A percentile compares a stretch with the other conserved stretches of the same genome.
These are phyloP conservation scores for Meta bourneti DNA, from an alignment of 2,888 invertebrate species.

Conservation along the genomic window DNA sequence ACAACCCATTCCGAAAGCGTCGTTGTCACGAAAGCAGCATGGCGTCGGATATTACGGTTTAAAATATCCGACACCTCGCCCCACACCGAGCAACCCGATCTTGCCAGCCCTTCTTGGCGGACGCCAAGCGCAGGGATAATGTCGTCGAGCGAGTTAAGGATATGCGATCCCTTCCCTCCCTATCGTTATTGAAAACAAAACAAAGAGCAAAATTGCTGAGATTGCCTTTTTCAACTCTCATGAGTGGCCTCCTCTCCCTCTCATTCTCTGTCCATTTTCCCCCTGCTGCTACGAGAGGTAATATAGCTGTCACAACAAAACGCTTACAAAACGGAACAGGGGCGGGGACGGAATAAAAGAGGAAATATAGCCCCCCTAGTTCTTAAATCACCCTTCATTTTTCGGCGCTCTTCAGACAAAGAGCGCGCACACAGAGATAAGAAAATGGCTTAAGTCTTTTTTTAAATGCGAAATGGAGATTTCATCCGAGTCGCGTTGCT, in stretches of 20 bases:
- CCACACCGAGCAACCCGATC: neutral
- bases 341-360: neutral
- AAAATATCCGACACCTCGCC: neutral
- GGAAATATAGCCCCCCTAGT: conserved; percentile 16
- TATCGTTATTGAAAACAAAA: conserved; percentile 68
- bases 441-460: conserved; percentile 9
- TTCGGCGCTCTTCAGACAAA: neutral
- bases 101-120: conserved; percentile 16
- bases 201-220: conserved; percentile 67
- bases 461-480: neutral
- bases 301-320: conserved; percentile 74
- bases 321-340: conserved; percentile 70
- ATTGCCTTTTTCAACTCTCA: conserved; percentile 62
- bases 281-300: conserved; percentile 9
- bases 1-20: no score
- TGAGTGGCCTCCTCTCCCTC: conserved; percentile 21
- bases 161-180: conserved; percentile 31
- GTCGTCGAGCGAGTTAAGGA: conserved; percentile 21
- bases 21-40: no score
- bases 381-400: conserved; percentile 16
- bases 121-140: conserved; percentile 37
- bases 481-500: neutral
- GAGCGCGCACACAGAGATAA: neutral
- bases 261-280: neutral
- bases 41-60: neutral